Conservation (phyloP, 2,113 vertebrate species). For the Neogobius melanostomus region DNA sequence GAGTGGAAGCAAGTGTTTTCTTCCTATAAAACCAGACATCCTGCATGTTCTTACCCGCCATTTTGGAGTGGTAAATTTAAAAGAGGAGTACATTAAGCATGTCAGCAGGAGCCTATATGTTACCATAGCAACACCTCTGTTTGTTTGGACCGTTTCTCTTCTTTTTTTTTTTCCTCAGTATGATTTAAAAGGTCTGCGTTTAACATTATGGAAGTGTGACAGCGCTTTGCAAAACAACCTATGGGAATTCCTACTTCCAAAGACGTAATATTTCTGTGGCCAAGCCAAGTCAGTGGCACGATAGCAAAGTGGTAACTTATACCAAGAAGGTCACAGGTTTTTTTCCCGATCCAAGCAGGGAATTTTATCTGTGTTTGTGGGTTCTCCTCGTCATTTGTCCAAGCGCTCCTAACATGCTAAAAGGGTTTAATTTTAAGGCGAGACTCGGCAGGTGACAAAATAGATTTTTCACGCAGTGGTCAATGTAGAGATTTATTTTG, state of each 20-base stretch:
- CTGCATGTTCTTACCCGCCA: neutral
- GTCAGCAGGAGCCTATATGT: neutral
- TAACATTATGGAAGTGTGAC: constrained; percentile 1
- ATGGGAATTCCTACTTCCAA: neutral
- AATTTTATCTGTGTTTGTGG: no score
- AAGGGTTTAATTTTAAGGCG: no score
- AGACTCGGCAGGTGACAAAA: no score
- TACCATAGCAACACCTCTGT: constrained; percentile 1
- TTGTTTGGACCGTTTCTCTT: neutral
- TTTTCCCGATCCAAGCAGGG: no score
- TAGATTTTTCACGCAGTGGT: no score
- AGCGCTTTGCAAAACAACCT: neutral
- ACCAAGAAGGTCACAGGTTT: neutral
- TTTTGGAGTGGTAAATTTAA: neutral
- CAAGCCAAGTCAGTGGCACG: no score
- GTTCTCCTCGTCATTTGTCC: no score
- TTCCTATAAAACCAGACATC: neutral
- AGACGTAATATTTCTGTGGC: neutral
- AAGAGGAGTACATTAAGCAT: neutral
- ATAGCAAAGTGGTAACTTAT: neutral
- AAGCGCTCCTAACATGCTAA: no score
- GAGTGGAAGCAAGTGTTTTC: neutral
- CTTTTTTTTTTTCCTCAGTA: constrained; percentile 22
- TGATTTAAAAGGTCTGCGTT: neutral
- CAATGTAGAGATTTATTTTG: no score